Conservation (phyloP, 2,888 invertebrate genomes). For the Plebejus anna region DNA sequence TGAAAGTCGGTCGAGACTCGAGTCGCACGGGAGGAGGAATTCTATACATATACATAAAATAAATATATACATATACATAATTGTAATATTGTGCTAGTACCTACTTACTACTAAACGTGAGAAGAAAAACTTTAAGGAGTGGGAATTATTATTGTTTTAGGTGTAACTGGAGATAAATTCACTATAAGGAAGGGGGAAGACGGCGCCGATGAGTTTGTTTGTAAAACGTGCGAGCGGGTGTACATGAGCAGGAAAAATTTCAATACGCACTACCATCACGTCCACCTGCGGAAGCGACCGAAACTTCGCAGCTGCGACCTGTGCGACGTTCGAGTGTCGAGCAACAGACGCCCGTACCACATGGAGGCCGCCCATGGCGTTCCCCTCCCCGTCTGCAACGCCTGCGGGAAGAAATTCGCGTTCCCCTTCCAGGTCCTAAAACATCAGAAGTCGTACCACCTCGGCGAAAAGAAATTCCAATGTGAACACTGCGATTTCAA, state of each 20-base stretch:
- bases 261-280: background rate
- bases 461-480: constrained; percentile 55
- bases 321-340: constrained; percentile 50
- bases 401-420: constrained; percentile 55
- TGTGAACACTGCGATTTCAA: constrained; percentile 72
- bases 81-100: background rate
- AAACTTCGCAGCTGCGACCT: constrained; percentile 49
- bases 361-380: constrained; percentile 54
- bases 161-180: constrained; percentile 12
- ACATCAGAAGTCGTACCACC: constrained; percentile 55
- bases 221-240: constrained; percentile 1
- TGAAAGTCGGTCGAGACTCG: too few relatives aligned
- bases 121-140: constrained; percentile 10
- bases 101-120: background rate
- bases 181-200: background rate
- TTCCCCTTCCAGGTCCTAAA: constrained; percentile 49
- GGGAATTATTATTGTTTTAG: constrained; percentile 16
- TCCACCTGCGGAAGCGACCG: constrained; percentile 6
- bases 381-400: constrained; percentile 54
- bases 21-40: background rate
- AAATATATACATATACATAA: background rate
- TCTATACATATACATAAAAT: background rate
- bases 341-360: constrained; percentile 49
- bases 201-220: background rate
- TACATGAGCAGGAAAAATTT: background rate